Evolutionary conservation across 2,888 invertebrate species (phyloP), one percentile per base, ranked within the genome.

Genomic region (Criorhina ranunculi): DNA sequence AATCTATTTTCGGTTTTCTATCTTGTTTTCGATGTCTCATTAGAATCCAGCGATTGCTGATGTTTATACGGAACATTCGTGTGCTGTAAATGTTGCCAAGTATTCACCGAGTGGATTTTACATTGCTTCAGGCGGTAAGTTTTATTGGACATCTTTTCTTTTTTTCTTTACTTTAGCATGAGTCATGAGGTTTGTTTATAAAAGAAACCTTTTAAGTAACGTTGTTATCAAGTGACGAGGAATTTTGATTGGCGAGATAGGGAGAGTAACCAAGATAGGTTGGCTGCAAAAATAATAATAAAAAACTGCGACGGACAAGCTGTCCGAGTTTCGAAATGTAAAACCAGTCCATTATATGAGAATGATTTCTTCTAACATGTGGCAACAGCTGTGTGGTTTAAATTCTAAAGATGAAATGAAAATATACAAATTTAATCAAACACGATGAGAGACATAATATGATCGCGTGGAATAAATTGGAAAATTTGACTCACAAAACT

Each of bases 91-190:
- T 91, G 98, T 99, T 77, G 99, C 99, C 80, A 99, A 99, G 92
- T 99, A 98, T 92, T 98, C 99, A 29, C 99, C 99, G 7, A 98
- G 97, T 92, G 98, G 99, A 87, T 99, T 97, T 93, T 99, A 99
- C 92, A 99, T 99, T 89, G 98, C 98, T 46, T 99, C 99, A 87
- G 99, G 98, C 93, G 98, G 98, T 98, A 93, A 93, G 90, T 89
- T 40, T 79, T 24, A 2, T 11, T 42, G 17, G 31, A 37, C 17
- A 12, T 12, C 5, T n/a, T 67, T n/a, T n/a, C n/a, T 15, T 59
- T 57, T 19, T 31, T 40, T 40, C 24, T 35, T 15, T 55, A 49
- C 11, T 12, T 57, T 17, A 31, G 8, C 37, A 40, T 83, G 82
- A 83, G 72, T 83, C 82, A 83, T 55, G 24, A 0, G 11, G 8